Conservation (phyloP, 2,113 vertebrate genomes). For the Sander lucioperca region DNA sequence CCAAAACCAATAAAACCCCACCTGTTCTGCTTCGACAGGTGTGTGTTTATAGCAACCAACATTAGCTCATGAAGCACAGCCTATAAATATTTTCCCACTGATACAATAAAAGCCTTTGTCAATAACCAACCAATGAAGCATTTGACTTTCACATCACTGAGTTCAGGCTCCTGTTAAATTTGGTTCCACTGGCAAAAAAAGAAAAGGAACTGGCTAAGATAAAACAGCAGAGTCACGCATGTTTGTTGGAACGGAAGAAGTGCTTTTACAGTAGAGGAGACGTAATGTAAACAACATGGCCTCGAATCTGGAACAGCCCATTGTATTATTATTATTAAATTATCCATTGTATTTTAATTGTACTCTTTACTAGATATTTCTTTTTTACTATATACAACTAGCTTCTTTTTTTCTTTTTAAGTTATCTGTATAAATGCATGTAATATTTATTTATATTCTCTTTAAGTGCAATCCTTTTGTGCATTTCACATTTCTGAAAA, state of each 20-base stretch:
- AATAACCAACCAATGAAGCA: slow-evolving; percentile 40
- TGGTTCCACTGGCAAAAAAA: background rate
- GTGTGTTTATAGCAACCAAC: slow-evolving; percentile 77
- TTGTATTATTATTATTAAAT: too few relatives aligned
- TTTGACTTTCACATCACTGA: slow-evolving; percentile 11
- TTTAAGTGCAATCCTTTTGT: background rate
- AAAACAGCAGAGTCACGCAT: background rate
- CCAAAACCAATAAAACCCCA: slow-evolving; percentile 61
- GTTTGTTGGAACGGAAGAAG: background rate
- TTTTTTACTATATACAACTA: background rate
- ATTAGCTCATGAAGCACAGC: slow-evolving; percentile 68
- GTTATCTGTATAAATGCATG: background rate
- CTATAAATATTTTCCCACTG: slow-evolving; percentile 55
- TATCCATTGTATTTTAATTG: background rate
- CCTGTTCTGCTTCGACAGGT: slow-evolving; percentile 76
- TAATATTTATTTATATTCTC: background rate
- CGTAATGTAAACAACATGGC: slow-evolving; percentile 1
- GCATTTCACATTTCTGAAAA: background rate
- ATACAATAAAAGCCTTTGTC: slow-evolving; percentile 56
- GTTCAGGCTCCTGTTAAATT: slow-evolving; percentile 14
- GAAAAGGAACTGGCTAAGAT: background rate
- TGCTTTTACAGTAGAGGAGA: background rate
- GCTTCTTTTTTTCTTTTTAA: background rate
- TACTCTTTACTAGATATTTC: background rate
- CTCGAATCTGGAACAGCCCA: background rate